Evolutionary conservation across 2,113 vertebrate species (phyloP), one percentile per base, ranked within the genome.

Genomic region (Equus quagga): DNA sequence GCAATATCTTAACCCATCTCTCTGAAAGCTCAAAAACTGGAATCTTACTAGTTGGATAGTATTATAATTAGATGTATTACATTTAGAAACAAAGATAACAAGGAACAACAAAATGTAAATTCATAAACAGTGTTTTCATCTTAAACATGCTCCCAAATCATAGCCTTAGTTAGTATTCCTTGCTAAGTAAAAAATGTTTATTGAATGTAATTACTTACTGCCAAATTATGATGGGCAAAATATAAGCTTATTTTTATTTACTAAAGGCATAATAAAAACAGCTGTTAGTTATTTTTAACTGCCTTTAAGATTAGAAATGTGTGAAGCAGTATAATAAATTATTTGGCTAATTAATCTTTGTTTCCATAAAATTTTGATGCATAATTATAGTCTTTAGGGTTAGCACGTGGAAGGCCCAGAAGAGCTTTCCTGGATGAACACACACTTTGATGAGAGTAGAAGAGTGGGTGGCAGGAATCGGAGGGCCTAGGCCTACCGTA

Each of bases 181-280:
- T 83, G 58, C 11, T 94, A 83, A 62, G 6, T 41, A 21, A 92
- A 84, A 60, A 58, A 24, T 5, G 4, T 46, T 91, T 69, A 81
- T 58, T 51, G 70, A 96, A 79, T 78, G 4, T 64, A 96, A 88
- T 82, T 92, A 82, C 14, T 86, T 92, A 92, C 8, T 91, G 54
- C 3, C 69, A 94, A 92, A 92, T 95, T 13, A 67, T 89, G 33
- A 78, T 89, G 28, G 28, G 10, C 13, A 94, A 96, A 94, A 88
- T 96, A 56, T 79, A 91, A 88, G 64, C 18, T 84, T 93, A 58
- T 83, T 75, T 96, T 87, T 92, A 92, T 96, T 92, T 95, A 86
- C 13, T 60, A 88, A 97, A 76, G 4, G 33, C 31, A 90, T 49
- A 41, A 49, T 76, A 73, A 90, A 94, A 97, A 84, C 10, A 95